Evolutionary conservation across 1,140 invertebrate species (phyloP), one percentile per base, ranked within the genome.

Genomic region (Musca vetustissima): DNA sequence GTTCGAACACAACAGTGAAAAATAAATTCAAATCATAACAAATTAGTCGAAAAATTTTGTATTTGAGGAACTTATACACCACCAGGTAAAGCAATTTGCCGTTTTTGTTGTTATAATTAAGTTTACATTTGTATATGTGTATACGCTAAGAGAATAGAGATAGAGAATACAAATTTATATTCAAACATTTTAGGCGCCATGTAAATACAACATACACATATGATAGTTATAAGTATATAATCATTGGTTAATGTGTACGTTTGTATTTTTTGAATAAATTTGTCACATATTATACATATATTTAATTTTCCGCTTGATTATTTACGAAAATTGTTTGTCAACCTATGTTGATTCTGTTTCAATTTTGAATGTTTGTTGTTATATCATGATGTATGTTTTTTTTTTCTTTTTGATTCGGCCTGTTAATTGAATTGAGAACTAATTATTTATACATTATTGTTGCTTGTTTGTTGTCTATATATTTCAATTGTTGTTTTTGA

Each of bases 41-140:
- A 61, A 59, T 15, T 57, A 59, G 47, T 57, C 47, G 15, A 6
- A 50, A 66, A 64, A 64, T 64, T 52, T 48, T 24, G 28, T 64
- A 64, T 64, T 67, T 67, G 65, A 70, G 69, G 69, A 70, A 70
- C 69, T 71, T 71, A 68, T 71, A 68, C 61, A 71, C 70, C 70
- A 71, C 70, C 64, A 65, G 57, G 69, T 70, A 70, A 70, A 70
- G 69, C 69, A 66, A 69, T 43, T 69, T 64, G 13, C 36, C 47
- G 59, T 64, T 21, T 9, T n/a, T n/a, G n/a, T n/a, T 47, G 3
- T 50, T 50, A 49, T 50, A 25, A 49, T 66, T 25, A 19, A 11
- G 22, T 67, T 32, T 43, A 32, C 28, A 64, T 43, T 43, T 47
- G 17, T 19, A 52, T 52, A 52, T 22, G 17, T 52, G 13, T 52